A percentile compares a stretch with the other conserved stretches of the same genome.
Evolutionary conservation across 2,888 invertebrate genomes (phyloP).

Genomic region (Loripinus fragilis): DNA sequence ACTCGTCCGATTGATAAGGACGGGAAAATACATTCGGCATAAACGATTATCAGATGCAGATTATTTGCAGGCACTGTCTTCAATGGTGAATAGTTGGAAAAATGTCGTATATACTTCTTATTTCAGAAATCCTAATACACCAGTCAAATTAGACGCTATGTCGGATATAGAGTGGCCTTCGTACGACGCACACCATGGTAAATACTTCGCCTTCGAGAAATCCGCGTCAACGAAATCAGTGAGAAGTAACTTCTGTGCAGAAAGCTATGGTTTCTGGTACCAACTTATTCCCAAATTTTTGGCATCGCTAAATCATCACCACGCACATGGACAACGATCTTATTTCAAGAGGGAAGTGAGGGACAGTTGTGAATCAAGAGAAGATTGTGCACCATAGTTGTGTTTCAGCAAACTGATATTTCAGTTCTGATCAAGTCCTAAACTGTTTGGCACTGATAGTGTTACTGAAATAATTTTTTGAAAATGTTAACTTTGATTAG

Average conservation of each 20-base stretch:
- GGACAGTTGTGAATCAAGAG: not conserved
- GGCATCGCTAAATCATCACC: not conserved
- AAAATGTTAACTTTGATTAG: too few relatives aligned
- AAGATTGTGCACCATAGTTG: not conserved
- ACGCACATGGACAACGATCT: not conserved
- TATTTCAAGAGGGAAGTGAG: not conserved
- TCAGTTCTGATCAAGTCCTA: too few relatives aligned
- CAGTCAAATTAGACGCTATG: not conserved
- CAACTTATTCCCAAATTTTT: not conserved
- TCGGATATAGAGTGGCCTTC: conserved; percentile 15
- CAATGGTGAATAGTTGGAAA: too few relatives aligned
- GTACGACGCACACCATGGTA: not conserved
- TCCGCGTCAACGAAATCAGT: not conserved
- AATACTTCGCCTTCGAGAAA: not conserved
- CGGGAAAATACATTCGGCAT: too few relatives aligned
- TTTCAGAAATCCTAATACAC: conserved; percentile 49
- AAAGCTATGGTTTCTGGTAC: conserved; percentile 1
- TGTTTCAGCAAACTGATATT: too few relatives aligned
- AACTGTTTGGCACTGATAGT: too few relatives aligned
- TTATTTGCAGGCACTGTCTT: too few relatives aligned
- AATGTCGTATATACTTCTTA: too few relatives aligned
- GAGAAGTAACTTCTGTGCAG: not conserved
- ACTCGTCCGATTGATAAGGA: too few relatives aligned
- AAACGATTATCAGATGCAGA: too few relatives aligned
- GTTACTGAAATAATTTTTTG: too few relatives aligned